Evolutionary conservation across 2,113 vertebrate genomes (phyloP).

Genomic region (Urocitellus parryii): DNA sequence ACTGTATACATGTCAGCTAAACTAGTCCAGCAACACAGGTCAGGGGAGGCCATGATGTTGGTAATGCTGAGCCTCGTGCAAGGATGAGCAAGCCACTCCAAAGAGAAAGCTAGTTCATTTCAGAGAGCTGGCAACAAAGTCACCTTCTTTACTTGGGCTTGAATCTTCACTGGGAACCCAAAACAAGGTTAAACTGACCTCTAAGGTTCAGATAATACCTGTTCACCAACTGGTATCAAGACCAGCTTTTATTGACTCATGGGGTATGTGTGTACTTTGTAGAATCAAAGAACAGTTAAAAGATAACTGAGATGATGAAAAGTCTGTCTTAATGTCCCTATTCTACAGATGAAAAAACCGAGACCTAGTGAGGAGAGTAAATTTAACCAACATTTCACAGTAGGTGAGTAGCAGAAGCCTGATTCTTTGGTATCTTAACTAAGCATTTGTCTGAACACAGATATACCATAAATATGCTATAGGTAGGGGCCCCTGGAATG

Average conservation of each 20-base stretch:
- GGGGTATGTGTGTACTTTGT: not conserved
- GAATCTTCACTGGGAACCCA: not conserved
- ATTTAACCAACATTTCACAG: not conserved
- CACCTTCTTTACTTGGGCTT: not conserved
- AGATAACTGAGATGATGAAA: not conserved
- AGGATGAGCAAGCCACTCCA: not conserved
- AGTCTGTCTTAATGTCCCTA: not conserved
- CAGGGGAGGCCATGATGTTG: not conserved
- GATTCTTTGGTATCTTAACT: not conserved
- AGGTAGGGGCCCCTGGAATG: not conserved
- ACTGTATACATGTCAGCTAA: not conserved
- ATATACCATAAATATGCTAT: not conserved
- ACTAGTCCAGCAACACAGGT: not conserved
- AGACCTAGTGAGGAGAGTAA: not conserved
- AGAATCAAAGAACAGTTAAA: not conserved
- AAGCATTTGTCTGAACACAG: not conserved
- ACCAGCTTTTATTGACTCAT: not conserved
- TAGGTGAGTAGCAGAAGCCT: not conserved
- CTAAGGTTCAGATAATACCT: not conserved
- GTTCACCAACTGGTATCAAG: not conserved
- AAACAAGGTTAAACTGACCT: not conserved
- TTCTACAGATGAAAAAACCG: not conserved
- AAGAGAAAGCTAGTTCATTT: not conserved
- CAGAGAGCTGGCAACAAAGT: not conserved
- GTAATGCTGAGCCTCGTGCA: not conserved